phyloP scores from a whole-genome alignment of 2,113 vertebrate genomes.

The Triplophysa siluroides region DNA sequence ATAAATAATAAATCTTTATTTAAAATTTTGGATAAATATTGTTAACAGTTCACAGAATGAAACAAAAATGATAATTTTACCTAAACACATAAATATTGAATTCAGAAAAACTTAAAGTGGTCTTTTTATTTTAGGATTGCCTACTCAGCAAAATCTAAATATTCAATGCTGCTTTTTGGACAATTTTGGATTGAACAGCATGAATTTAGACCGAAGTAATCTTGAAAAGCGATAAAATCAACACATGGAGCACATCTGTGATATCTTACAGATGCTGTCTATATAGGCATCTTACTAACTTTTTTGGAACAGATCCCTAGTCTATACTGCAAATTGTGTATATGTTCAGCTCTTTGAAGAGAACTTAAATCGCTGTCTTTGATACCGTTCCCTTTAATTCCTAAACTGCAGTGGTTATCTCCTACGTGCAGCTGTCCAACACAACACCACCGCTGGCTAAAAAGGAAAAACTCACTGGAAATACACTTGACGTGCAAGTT shows the following conservation, averaged over 20 bases:
- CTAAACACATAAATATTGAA: no score
- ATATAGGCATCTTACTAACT: background rate
- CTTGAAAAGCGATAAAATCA: background rate
- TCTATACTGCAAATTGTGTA: conserved; percentile 21
- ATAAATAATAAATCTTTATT: no score
- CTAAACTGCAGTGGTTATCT: conserved; percentile 45
- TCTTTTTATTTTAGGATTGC: no score
- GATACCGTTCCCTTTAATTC: conserved; percentile 41
- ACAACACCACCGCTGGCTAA: conserved; percentile 30
- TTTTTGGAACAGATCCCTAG: no score
- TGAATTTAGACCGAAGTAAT: no score
- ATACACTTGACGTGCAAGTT: background rate
- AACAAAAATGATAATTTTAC: no score
- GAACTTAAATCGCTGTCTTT: conserved; percentile 39
- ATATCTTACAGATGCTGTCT: background rate
- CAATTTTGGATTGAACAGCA: no score
- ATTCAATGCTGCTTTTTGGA: no score
- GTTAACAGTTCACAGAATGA: no score
- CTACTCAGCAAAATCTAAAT: no score
- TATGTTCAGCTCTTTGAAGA: conserved; percentile 55
- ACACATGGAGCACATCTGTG: background rate
- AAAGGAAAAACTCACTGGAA: conserved; percentile 25
- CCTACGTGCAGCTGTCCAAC: conserved; percentile 49
- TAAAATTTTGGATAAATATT: no score
- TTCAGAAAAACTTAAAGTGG: no score